These are phyloP conservation scores for Cryptophagus acutangulus DNA, from an alignment of 2,888 invertebrate species.

Conservation along the genomic window DNA sequence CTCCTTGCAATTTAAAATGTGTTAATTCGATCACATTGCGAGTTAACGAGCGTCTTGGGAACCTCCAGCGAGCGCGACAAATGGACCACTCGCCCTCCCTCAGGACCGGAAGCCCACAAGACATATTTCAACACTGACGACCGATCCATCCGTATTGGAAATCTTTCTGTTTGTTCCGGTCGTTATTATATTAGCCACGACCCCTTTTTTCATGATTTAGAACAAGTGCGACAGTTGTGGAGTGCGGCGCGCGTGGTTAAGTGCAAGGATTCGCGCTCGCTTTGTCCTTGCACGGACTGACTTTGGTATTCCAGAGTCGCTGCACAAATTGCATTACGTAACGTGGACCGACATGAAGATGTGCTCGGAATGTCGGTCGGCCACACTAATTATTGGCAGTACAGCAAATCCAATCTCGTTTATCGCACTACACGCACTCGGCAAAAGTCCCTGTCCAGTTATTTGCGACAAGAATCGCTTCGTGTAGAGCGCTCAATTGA, in stretches of 20 bases:
- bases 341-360: too few relatives aligned
- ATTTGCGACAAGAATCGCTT: constrained; percentile 19
- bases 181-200: constrained; percentile 60
- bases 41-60: constrained; percentile 60
- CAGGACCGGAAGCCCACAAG: constrained; percentile 34
- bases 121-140: constrained; percentile 45
- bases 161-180: constrained; percentile 61
- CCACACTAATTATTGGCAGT: too few relatives aligned
- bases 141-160: constrained; percentile 30
- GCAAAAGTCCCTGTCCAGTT: constrained; percentile 16
- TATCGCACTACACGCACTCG: too few relatives aligned
- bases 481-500: constrained; percentile 17
- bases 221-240: constrained; percentile 19
- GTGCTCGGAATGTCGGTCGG: constrained; percentile 38
- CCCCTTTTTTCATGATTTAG: constrained; percentile 47
- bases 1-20: too few relatives aligned
- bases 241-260: constrained; percentile 41
- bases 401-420: constrained; percentile 8
- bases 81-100: constrained; percentile 48
- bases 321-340: constrained; percentile 41
- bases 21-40: constrained; percentile 63
- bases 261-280: constrained; percentile 35
- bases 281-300: constrained; percentile 36
- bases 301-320: constrained; percentile 37
- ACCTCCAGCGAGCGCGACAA: constrained; percentile 48